Conservation (phyloP, 2,797 vertebrate genomes). For the Nyctibius grandis region DNA sequence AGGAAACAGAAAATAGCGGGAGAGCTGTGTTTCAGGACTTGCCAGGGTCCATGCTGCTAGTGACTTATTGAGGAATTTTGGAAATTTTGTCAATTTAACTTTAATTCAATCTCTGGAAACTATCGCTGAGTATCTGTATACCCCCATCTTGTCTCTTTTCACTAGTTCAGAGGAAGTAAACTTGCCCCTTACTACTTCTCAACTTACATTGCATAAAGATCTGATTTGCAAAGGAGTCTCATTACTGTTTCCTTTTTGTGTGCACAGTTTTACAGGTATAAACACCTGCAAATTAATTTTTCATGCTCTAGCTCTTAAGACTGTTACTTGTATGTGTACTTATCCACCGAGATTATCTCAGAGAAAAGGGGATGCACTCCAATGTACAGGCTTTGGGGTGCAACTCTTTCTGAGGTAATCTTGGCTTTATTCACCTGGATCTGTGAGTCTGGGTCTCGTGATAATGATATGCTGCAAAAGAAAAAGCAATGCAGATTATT, state of each 20-base stretch:
- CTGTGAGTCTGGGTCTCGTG: neutral
- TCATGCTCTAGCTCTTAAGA: neutral
- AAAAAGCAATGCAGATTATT: neutral
- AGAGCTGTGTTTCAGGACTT: neutral
- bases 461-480: neutral
- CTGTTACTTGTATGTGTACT: neutral
- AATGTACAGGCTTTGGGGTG: neutral
- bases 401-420: neutral
- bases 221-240: neutral
- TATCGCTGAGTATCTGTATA: neutral
- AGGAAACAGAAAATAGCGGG: neutral
- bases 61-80: neutral
- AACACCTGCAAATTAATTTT: neutral
- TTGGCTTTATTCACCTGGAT: neutral
- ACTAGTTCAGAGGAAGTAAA: neutral
- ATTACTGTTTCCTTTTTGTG: neutral
- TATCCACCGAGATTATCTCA: neutral
- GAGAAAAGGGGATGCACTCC: neutral
- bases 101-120: neutral
- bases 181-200: neutral
- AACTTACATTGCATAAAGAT: neutral
- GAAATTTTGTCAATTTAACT: neutral
- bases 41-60: neutral
- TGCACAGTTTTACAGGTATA: neutral
- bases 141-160: fast-evolving